phyloP scores from a whole-genome alignment of 2,888 invertebrate genomes.

The Eumacrocentrus americanus region DNA sequence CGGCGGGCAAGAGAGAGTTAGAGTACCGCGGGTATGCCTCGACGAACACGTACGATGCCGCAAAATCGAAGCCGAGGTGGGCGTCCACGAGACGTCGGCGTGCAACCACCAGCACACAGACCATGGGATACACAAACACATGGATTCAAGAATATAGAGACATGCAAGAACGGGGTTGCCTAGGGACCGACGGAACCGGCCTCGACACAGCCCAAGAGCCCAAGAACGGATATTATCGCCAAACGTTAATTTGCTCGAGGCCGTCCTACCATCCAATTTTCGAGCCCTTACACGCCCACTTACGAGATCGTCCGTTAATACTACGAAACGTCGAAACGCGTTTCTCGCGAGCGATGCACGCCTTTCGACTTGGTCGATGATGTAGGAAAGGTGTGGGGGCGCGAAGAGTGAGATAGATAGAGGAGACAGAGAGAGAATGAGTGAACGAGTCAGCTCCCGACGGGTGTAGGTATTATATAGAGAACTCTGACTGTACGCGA shows the following conservation, averaged over 20 bases:
- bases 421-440: neutral
- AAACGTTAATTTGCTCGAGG: constrained; percentile 61
- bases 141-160: constrained; percentile 10
- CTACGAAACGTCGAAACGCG: constrained; percentile 56
- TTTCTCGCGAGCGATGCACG: constrained; percentile 44
- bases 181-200: constrained; percentile 16
- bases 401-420: neutral
- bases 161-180: constrained; percentile 25
- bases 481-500: neutral
- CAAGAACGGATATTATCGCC: constrained; percentile 61
- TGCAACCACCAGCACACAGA: constrained; percentile 11
- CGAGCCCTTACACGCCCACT: constrained; percentile 61
- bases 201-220: constrained; percentile 38
- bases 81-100: constrained; percentile 27
- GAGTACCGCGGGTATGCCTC: constrained; percentile 20
- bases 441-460: neutral
- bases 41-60: constrained; percentile 28
- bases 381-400: neutral
- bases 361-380: constrained; percentile 8
- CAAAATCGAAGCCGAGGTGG: constrained; percentile 29
- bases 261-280: constrained; percentile 61
- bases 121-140: neutral
- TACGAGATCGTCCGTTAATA: constrained; percentile 60
- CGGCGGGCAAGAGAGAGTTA: neutral
- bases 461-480: neutral